Evolutionary conservation across 2,113 vertebrate species (phyloP), one percentile per base, ranked within the genome.

Genomic region (Apeltes quadracus): DNA sequence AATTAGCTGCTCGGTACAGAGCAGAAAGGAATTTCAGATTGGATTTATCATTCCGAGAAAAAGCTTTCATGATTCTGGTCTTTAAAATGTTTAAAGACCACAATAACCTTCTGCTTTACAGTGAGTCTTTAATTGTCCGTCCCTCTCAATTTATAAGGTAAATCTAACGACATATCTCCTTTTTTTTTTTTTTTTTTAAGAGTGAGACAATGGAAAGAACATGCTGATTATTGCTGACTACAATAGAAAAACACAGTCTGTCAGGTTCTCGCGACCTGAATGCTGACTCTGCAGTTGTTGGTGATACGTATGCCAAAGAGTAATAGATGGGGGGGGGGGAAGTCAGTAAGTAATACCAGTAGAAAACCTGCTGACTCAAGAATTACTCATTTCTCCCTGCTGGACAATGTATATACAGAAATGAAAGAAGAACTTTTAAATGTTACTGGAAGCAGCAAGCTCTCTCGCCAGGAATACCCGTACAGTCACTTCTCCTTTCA

Each of bases 401-500:
- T 25, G 22, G 12, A 76, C 64, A 76, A 64, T 55, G 27, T 58
- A 65, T 36, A 57, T 1, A 41, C 15, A 54, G 34, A 64, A 69
- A 36, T 32, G 16, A 0, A 51, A 54, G 8, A 43, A 61, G 3
- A 25, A 48, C 0, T 44, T 66, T 65, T 50, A 15, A 39, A 27
- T 22, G n/a, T 81, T 81, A 72, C 84, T 69, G 77, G 53, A 73
- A 83, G 20, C 20, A 12, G 1, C 1, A 0, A 4, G 4, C 13
- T 12, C 3, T 65, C 20, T 57, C 84, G 70, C 51, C 82, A 75
- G 69, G 16, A 88, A 84, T 1, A 22, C 9, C 32, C 13, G 36
- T 0, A 43, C 10, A 58, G 34, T 50, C 23, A 58, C 63, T 89
- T 89, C 87, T 59, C 54, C n/a, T 80, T 72, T 51, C 3, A 29